Percentiles rank a stretch among this genome's conserved stretches.
These are phyloP conservation scores for Etheostoma spectabile DNA, from an alignment of 2,113 vertebrate genomes.

Conservation along the genomic window DNA sequence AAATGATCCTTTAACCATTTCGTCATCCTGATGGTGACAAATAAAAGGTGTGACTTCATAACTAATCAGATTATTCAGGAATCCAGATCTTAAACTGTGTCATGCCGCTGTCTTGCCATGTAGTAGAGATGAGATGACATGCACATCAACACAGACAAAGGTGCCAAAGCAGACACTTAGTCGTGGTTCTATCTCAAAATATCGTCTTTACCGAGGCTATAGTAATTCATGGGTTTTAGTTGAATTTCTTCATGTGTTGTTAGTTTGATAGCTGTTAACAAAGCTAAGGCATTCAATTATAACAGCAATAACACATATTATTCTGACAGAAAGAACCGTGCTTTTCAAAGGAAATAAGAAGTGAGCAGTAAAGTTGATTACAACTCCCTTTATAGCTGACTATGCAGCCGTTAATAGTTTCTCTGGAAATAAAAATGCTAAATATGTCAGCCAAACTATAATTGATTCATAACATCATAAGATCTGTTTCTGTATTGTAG, in stretches of 20 bases:
- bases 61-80: neutral
- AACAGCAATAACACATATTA: slow-evolving; percentile 26
- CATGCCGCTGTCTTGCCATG: neutral
- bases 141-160: slow-evolving; percentile 5
- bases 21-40: neutral
- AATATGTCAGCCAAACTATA: slow-evolving; percentile 14
- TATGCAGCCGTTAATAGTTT: slow-evolving; percentile 1
- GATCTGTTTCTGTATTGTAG: neutral
- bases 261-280: neutral
- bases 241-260: too few relatives aligned
- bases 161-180: slow-evolving; percentile 17
- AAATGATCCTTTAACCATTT: neutral
- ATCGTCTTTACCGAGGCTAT: slow-evolving; percentile 23
- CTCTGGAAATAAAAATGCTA: slow-evolving; percentile 38
- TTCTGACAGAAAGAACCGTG: neutral
- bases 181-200: slow-evolving; percentile 7
- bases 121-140: neutral
- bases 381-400: slow-evolving; percentile 39
- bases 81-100: slow-evolving; percentile 1
- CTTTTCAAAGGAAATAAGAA: slow-evolving; percentile 20
- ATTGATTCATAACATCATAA: slow-evolving; percentile 12
- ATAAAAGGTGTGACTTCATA: neutral
- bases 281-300: neutral
- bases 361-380: slow-evolving; percentile 38
- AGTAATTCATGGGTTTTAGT: slow-evolving; percentile 46